These are phyloP conservation scores for Muricea muricata DNA, from an alignment of 92 coral and sea anemone genomes.

Conservation along the genomic window DNA sequence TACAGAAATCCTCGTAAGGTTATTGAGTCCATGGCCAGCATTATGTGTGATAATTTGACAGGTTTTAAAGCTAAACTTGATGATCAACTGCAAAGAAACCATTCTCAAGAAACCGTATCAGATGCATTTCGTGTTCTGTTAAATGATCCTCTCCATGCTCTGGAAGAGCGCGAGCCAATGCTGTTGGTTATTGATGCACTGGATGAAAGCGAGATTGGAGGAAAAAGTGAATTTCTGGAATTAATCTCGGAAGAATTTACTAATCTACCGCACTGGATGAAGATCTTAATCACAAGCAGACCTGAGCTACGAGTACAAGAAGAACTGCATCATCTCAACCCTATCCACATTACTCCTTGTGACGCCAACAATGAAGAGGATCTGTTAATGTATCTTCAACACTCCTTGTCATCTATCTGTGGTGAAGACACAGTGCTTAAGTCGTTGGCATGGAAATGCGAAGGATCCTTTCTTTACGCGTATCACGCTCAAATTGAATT, in stretches of 20 bases:
- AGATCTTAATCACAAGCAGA: constrained; percentile 44
- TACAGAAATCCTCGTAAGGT: constrained; percentile 26
- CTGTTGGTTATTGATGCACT: constrained; percentile 53
- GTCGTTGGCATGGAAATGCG: constrained; percentile 20
- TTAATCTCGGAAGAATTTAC: constrained; percentile 29
- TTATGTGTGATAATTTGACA: constrained; percentile 9
- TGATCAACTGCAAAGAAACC: not conserved
- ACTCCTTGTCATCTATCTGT: constrained; percentile 8
- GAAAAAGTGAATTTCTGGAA: constrained; percentile 45
- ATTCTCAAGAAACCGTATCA: not conserved
- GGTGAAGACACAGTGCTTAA: constrained; percentile 1
- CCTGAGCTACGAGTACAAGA: constrained; percentile 16
- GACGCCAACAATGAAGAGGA: constrained; percentile 25
- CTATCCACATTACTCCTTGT: constrained; percentile 15
- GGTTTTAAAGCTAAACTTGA: constrained; percentile 3
- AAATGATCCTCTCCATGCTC: constrained; percentile 9
- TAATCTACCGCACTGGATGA: constrained; percentile 50
- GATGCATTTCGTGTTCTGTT: constrained; percentile 22
- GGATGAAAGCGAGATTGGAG: constrained; percentile 34
- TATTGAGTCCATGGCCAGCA: constrained; percentile 46
- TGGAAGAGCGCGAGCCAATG: constrained; percentile 4
- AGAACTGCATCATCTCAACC: constrained; percentile 6
- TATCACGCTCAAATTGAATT: constrained; percentile 20
- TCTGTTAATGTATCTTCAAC: constrained; percentile 2
- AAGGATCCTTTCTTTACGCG: constrained; percentile 44